Evolutionary conservation across 1,140 invertebrate genomes (phyloP), one percentile per base, ranked within the genome.

Genomic region (Camponotus floridanus): DNA sequence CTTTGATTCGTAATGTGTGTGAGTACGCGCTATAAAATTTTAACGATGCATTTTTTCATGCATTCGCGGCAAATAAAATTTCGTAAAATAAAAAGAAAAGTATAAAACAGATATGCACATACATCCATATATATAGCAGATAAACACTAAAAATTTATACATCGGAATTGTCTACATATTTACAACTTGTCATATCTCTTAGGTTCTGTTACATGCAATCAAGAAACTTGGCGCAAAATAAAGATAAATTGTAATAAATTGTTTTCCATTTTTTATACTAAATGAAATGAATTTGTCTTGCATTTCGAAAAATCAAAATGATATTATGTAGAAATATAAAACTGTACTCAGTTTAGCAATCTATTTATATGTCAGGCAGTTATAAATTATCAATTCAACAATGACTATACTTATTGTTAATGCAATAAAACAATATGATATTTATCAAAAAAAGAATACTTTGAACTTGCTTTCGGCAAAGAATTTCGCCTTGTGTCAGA

Each of bases 1-100:
- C 33, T 80, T 9, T 33, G 7, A n/a, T 76, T 64, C 42, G 26
- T 59, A 59, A 78, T 13, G 45, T 80, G 64, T 45, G 21, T 39
- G 11, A 11, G 6, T 39, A 33, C n/a, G 11, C 4, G 9, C 15
- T 45, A 18, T 57, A 71, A 70, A 70, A 57, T 80, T 80, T 80
- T 71, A 80, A 80, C 78, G 48, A 80, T 67, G 65, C 78, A 55
- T 15, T 70, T 80, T 80, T 80, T 80, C 36, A 31, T 21, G 48
- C 31, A 79, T 64, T 79, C n/a, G 18, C 42, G 42, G 1, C 15
- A 15, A 39, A 57, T 70, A 21, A 70, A 70, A 45, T 57, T 31
- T 70, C 21, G 3, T n/a, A 48, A 15, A 42, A 26, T 26, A 42
- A 62, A 76, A 21, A n/a, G 9, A 55, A 18, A 57, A 36, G 42